A percentile compares a stretch with the other conserved stretches of the same genome.
Evolutionary conservation across 2,797 vertebrate genomes (phyloP).

Genomic region (Acipenser oxyrinchus): DNA sequence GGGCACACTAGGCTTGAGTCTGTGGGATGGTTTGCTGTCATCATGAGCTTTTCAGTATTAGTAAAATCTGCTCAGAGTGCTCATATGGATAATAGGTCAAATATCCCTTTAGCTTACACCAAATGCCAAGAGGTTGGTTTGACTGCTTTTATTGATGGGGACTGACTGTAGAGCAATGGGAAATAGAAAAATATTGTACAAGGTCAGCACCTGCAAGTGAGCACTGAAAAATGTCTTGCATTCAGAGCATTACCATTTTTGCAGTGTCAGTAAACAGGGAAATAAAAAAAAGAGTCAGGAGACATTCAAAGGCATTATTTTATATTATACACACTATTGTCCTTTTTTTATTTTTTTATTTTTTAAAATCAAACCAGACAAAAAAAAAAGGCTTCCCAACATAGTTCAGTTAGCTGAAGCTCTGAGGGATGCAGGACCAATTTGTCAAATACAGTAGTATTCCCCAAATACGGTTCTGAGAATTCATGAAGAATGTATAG

Average conservation of each 20-base stretch:
- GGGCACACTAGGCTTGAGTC: no score
- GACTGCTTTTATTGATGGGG: conserved; percentile 22
- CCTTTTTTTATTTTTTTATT: conserved; percentile 21
- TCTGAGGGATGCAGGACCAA: conserved; percentile 14
- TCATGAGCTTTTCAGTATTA: neutral
- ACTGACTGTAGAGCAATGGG: conserved; percentile 25
- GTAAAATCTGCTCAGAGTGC: neutral
- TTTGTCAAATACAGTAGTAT: conserved; percentile 24
- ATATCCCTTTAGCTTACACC: conserved; percentile 20
- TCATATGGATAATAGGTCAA: conserved; percentile 11
- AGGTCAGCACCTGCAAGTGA: conserved; percentile 29
- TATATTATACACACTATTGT: conserved; percentile 25
- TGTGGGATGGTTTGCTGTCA: no score
- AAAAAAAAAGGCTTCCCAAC: conserved; percentile 5
- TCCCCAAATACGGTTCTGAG: conserved; percentile 18
- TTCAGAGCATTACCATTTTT: conserved; percentile 18
- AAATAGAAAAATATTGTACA: conserved; percentile 37
- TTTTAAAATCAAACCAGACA: conserved; percentile 15
- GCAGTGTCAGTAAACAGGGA: conserved; percentile 35
- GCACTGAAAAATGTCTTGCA: conserved; percentile 34
- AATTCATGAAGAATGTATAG: conserved; percentile 18
- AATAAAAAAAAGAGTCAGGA: conserved; percentile 10
- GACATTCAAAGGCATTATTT: conserved; percentile 34
- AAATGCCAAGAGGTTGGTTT: conserved; percentile 13
- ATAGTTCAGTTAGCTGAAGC: conserved; percentile 16